These are phyloP conservation scores for Amphiura filiformis DNA, from an alignment of 35 echinoderm and acorn worm genomes.

Conservation along the genomic window DNA sequence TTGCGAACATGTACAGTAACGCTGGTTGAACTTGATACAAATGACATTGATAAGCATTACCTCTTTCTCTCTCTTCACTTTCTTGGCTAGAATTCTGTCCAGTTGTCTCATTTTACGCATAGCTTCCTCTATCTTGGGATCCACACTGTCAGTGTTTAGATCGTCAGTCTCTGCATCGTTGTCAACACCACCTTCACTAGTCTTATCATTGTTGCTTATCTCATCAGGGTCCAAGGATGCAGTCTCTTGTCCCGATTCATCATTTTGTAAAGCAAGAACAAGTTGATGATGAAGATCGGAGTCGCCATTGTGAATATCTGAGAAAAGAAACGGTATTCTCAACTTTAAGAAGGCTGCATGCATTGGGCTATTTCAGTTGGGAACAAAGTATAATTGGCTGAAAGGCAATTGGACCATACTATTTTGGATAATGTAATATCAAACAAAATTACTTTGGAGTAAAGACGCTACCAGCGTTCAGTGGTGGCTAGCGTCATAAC, in stretches of 20 bases:
- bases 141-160: slow-evolving; percentile 36
- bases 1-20: no score
- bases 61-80: slow-evolving; percentile 24
- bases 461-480: no score
- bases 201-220: not conserved
- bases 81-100: slow-evolving; percentile 79
- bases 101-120: slow-evolving; percentile 96
- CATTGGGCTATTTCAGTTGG: not conserved
- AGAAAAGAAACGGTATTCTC: no score
- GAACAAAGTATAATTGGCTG: not conserved
- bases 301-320: not conserved
- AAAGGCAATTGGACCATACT: not conserved
- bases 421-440: not conserved
- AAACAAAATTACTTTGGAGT: no score
- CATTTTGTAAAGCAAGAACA: not conserved
- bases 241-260: not conserved
- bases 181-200: not conserved
- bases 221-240: not conserved
- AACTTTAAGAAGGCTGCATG: not conserved
- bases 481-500: no score
- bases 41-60: no score
- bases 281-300: not conserved
- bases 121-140: slow-evolving; percentile 73
- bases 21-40: no score
- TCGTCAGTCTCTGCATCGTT: slow-evolving; percentile 17